Percentiles rank a stretch among this genome's conserved stretches.
phyloP scores from a whole-genome alignment of 2,113 vertebrate genomes.

The Lota lota region DNA sequence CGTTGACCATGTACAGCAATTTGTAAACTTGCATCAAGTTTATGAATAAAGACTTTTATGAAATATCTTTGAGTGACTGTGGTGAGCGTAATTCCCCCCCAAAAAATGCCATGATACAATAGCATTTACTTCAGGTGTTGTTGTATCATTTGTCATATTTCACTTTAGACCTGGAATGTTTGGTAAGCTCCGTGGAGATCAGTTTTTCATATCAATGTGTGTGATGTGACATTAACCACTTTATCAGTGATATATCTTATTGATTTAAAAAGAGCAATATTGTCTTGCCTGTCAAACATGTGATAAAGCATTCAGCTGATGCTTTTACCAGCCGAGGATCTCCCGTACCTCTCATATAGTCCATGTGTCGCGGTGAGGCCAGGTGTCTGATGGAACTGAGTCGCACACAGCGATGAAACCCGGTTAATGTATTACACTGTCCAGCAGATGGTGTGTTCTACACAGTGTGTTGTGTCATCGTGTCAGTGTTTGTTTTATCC shows the following conservation, averaged over 20 bases:
- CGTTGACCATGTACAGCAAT: constrained; percentile 82
- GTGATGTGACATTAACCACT: no score
- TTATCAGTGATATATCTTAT: no score
- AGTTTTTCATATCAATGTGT: no score
- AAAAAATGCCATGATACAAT: not conserved
- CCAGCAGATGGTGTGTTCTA: constrained; percentile 21
- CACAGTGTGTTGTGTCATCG: not conserved
- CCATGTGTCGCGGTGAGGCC: no score
- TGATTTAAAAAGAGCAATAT: no score
- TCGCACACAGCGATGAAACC: no score
- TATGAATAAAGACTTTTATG: constrained; percentile 84
- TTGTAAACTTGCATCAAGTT: constrained; percentile 86
- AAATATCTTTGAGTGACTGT: constrained; percentile 48
- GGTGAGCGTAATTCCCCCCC: not conserved
- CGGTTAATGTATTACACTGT: not conserved
- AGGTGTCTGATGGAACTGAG: no score
- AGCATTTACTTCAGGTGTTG: not conserved
- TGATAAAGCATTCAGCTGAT: no score
- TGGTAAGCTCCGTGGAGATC: no score
- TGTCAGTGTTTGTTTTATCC: not conserved
- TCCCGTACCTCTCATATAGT: no score
- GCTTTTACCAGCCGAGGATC: no score
- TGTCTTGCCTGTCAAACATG: no score
- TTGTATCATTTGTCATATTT: not conserved
- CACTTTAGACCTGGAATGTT: not conserved